These are phyloP conservation scores for Phyllotis vaccarum DNA, from an alignment of 2,797 vertebrate genomes.

Conservation along the genomic window DNA sequence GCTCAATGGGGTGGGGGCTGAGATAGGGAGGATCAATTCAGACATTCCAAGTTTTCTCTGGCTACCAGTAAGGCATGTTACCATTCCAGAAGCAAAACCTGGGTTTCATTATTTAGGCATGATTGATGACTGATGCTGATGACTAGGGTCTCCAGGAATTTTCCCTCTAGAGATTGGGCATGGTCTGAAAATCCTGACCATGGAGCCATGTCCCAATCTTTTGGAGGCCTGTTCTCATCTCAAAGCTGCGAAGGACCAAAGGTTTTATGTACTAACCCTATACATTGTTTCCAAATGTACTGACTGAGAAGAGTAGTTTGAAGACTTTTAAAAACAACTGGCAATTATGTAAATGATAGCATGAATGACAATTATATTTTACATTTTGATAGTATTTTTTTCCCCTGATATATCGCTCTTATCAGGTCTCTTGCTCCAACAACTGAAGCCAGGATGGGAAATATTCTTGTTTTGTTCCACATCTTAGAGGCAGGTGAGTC, in stretches of 20 bases:
- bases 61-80: background rate
- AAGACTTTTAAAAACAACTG: background rate
- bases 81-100: background rate
- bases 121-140: background rate
- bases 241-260: background rate
- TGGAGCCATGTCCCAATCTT: too few relatives aligned
- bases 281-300: background rate
- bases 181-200: background rate
- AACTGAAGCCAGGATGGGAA: background rate
- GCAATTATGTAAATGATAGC: background rate
- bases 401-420: background rate
- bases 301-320: background rate
- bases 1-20: background rate
- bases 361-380: background rate
- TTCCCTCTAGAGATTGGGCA: background rate
- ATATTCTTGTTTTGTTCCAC: background rate
- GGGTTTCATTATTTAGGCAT: background rate
- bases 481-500: too few relatives aligned
- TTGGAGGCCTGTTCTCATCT: background rate
- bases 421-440: background rate
- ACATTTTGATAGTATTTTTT: background rate
- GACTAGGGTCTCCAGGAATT: background rate
- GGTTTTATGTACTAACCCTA: background rate
- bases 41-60: background rate
- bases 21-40: background rate